Evolutionary conservation across 35 echinoderm and acorn worm species (phyloP).

Genomic region (Stichopus chloronotus): DNA sequence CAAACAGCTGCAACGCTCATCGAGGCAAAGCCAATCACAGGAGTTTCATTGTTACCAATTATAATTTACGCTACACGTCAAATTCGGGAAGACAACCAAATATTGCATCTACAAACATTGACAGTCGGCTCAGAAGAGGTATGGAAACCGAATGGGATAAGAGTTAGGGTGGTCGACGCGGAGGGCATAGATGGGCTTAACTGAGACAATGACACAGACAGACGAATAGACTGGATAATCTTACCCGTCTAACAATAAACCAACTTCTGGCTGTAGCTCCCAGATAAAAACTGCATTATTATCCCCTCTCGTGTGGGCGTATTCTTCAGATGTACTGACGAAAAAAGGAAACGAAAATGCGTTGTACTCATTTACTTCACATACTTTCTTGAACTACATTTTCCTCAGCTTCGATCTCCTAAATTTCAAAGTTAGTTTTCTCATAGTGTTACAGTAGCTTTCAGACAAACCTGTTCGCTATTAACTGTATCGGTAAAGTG

Average conservation of each 20-base stretch:
- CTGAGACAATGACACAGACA: too few species aligned
- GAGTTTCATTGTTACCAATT: too few species aligned
- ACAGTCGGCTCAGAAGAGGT: too few species aligned
- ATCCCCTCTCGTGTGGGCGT: not conserved
- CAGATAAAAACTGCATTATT: not conserved
- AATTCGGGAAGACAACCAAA: too few species aligned
- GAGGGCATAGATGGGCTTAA: too few species aligned
- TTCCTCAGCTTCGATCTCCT: not conserved
- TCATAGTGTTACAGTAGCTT: not conserved
- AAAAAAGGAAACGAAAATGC: not conserved
- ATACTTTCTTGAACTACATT: not conserved
- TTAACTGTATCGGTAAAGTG: not conserved
- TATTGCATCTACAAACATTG: too few species aligned
- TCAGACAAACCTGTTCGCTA: conserved; percentile 4
- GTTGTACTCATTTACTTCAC: not conserved
- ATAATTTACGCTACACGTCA: too few species aligned
- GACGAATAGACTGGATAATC: too few species aligned
- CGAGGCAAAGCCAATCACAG: too few species aligned
- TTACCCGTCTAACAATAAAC: not conserved
- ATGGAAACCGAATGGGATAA: too few species aligned
- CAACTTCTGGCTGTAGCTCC: conserved; percentile 8
- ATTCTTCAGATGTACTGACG: conserved; percentile 20
- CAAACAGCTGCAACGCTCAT: too few species aligned
- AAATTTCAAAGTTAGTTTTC: not conserved
- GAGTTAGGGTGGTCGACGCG: too few species aligned